Conservation (phyloP, 2,888 invertebrate genomes). For the Pheosia gnoma region DNA sequence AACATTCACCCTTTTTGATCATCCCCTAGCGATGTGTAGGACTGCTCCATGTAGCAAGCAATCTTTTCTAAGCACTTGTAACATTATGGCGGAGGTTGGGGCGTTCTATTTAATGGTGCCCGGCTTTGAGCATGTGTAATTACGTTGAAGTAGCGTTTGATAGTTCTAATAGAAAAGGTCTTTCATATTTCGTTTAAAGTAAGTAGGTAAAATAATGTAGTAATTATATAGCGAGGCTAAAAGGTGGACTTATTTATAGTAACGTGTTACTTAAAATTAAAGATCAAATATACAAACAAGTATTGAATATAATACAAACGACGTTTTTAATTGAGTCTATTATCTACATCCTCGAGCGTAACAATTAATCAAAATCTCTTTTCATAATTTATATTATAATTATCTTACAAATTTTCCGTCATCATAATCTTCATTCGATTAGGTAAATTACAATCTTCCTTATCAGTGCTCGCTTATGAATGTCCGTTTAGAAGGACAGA, state of each 20-base stretch:
- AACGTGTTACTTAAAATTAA: too few relatives aligned
- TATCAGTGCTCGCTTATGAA: not conserved
- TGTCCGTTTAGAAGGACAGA: not conserved
- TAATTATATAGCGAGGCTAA: too few relatives aligned
- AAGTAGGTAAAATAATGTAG: too few relatives aligned
- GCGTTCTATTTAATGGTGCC: conserved; percentile 28
- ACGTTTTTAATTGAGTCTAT: not conserved
- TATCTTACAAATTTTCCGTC: not conserved
- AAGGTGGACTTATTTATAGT: too few relatives aligned
- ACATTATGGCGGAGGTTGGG: conserved; percentile 26
- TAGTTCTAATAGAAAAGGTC: not conserved
- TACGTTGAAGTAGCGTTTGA: not conserved
- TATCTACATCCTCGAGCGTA: not conserved
- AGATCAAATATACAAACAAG: too few relatives aligned
- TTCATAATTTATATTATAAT: not conserved
- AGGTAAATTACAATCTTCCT: not conserved
- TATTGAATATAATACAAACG: too few relatives aligned
- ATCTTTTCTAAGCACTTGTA: conserved; percentile 42
- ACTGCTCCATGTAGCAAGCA: conserved; percentile 24
- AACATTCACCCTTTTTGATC: conserved; percentile 22
- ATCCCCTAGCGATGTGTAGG: conserved; percentile 29
- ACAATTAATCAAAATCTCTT: not conserved
- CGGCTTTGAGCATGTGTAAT: conserved; percentile 15
- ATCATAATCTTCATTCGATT: not conserved
- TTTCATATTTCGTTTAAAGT: not conserved